A percentile compares a stretch with the other conserved stretches of the same genome.
These are phyloP conservation scores for Cancer borealis DNA, from an alignment of 2,888 invertebrate genomes.

Conservation along the genomic window DNA sequence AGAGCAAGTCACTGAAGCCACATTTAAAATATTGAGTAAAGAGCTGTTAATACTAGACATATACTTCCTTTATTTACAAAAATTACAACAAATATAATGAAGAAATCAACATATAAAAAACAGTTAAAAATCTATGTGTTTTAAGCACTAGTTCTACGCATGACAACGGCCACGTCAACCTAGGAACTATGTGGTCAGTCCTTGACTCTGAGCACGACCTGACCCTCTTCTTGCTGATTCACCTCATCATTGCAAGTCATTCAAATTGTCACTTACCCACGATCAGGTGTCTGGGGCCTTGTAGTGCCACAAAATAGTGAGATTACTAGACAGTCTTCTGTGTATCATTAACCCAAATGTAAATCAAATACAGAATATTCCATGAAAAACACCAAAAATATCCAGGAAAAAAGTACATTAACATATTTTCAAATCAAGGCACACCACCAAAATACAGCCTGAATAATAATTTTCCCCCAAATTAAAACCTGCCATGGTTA, in stretches of 20 bases:
- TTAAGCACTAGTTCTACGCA: neutral
- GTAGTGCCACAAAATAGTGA: neutral
- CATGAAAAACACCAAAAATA: neutral
- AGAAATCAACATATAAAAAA: neutral
- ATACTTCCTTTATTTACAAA: conserved; percentile 16
- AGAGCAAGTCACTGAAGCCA: neutral
- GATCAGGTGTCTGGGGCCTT: neutral
- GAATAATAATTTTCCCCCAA: neutral
- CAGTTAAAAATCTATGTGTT: neutral
- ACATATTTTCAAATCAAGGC: neutral
- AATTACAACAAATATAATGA: conserved; percentile 4
- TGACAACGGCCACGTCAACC: neutral
- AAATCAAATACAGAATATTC: neutral
- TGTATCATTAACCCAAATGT: neutral
- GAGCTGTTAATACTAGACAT: conserved; percentile 24
- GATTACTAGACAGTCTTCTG: neutral
- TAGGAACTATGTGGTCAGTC: neutral
- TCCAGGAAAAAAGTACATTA: neutral
- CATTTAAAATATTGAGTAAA: neutral
- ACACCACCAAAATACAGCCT: neutral
- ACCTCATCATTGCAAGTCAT: neutral
- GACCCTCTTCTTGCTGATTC: neutral
- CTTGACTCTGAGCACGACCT: neutral
- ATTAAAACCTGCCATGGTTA: neutral
- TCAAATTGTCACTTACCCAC: neutral